Conservation (phyloP, 2,797 vertebrate genomes). For the Cynopterus sphinx region DNA sequence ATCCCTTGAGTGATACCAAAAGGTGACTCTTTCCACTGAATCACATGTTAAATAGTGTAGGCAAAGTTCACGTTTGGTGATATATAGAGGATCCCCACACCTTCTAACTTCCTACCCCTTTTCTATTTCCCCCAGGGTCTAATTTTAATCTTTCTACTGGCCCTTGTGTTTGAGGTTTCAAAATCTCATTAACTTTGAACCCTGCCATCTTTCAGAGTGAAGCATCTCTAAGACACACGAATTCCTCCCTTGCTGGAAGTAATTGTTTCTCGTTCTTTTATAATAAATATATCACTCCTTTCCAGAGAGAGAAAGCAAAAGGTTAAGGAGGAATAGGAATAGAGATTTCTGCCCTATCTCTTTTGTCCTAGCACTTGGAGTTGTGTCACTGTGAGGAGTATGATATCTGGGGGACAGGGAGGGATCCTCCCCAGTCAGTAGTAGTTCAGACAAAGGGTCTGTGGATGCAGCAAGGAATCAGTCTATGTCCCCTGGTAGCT, state of each 20-base stretch:
- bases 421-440: not conserved
- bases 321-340: not conserved
- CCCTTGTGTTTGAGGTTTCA: not conserved
- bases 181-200: not conserved
- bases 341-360: not conserved
- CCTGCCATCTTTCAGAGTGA: not conserved
- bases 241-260: not conserved
- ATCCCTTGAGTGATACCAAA: not conserved
- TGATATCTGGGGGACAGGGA: rapidly evolving
- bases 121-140: not conserved
- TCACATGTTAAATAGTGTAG: not conserved
- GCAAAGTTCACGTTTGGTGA: not conserved
- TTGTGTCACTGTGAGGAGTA: not conserved
- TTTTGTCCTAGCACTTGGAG: not conserved
- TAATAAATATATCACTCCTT: not conserved
- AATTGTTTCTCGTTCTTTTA: not conserved
- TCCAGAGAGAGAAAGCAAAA: not conserved
- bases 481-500: not conserved
- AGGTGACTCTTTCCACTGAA: not conserved
- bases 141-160: not conserved
- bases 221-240: not conserved
- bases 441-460: not conserved
- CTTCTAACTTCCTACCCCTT: not conserved
- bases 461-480: not conserved
- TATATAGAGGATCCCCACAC: not conserved